Conservation (phyloP, 2,797 vertebrate genomes). For the Fringilla coelebs region DNA sequence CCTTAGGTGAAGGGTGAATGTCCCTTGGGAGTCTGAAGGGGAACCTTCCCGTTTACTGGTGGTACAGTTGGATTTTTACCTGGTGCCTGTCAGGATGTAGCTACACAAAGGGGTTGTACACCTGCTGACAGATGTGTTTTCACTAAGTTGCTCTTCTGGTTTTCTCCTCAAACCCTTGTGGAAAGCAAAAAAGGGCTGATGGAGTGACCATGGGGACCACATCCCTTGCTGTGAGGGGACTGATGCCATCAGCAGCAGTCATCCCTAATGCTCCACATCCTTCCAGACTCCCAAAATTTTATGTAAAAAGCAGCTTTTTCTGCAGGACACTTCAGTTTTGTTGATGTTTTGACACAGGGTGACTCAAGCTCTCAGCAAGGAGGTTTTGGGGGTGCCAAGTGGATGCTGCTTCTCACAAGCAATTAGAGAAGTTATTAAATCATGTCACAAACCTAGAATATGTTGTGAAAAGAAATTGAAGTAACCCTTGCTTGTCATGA, state of each 20-base stretch:
- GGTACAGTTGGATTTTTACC: neutral
- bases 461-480: neutral
- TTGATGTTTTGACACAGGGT: neutral
- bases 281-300: neutral
- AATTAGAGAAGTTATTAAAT: neutral
- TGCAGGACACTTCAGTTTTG: neutral
- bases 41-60: neutral
- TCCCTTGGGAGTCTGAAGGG: neutral
- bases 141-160: too few species aligned
- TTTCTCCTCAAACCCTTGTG: neutral
- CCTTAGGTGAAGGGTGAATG: rapidly evolving
- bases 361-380: neutral
- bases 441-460: neutral
- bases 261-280: neutral
- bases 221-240: neutral
- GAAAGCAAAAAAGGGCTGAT: neutral
- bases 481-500: rapidly evolving
- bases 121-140: neutral
- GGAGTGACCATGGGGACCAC: neutral
- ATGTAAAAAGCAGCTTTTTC: neutral
- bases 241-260: neutral
- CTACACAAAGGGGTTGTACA: rapidly evolving
- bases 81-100: neutral
- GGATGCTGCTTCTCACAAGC: neutral
- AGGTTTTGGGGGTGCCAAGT: neutral